Evolutionary conservation across 2,113 vertebrate genomes (phyloP), one percentile per base, ranked within the genome.

Genomic region (Oplegnathus fasciatus): DNA sequence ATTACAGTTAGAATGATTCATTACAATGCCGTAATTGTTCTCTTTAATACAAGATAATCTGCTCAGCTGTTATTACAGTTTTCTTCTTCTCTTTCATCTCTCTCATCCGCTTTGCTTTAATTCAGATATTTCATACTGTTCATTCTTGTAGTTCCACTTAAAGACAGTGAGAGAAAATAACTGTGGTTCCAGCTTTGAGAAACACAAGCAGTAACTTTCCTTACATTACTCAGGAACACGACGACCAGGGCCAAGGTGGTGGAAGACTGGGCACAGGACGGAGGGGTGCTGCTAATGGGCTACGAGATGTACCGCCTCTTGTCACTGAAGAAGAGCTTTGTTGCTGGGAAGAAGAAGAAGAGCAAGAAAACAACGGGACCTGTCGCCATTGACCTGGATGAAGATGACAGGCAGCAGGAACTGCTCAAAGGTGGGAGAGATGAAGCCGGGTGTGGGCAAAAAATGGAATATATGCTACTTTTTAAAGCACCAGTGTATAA

Each of bases 261-360:
- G 87, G 95, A 96, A 86, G 97, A 97, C 80, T 99, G 98, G 98
- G 94, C 96, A 24, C 93, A 89, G 32, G 97, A 97, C 4, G 98
- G 98, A 22, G 98, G 98, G 10, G 97, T 99, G 83, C 95, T 99
- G 88, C 96, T 99, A 82, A 97, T 99, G 98, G 98, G 98, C 13
- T 99, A 99, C 0, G 98, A 99, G 94, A 99, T 99, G 98, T 99
- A 98, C 92, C 97, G 98, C 42, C 97, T 99, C n/a, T 97, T 99
- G 86, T 98, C 98, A 0, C 92, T 99, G 93, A 99, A 98, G 95
- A 99, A 99, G 93, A 97, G 96, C 91, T 97, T 98, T 82, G 96
- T 96, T 46, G 93, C 96, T 17, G 96, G 98, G 34, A 96, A 98
- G 88, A 97, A 97, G 92, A 99, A 97, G 94, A 99, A 97, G 95